Evolutionary conservation across 2,113 vertebrate genomes (phyloP).

Genomic region (Oceanites oceanicus): DNA sequence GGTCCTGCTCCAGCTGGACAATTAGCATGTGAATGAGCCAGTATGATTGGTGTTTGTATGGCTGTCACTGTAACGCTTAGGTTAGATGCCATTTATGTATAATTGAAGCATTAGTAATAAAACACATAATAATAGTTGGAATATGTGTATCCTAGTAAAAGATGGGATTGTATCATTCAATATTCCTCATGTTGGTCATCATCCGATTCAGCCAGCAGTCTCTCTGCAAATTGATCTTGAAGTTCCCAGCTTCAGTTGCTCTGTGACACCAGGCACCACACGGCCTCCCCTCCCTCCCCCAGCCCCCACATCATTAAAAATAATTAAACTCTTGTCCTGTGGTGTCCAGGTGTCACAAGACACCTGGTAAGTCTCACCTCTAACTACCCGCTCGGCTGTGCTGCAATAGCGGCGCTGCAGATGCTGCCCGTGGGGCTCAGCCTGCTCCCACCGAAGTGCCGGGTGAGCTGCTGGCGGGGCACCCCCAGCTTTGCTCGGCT

Average conservation of each 20-base stretch:
- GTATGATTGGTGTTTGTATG: accelerated
- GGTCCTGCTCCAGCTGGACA: background rate
- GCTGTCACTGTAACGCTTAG: background rate
- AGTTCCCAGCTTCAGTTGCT: background rate
- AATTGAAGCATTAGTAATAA: background rate
- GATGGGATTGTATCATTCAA: accelerated
- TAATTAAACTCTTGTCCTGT: background rate
- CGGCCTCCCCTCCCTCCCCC: background rate
- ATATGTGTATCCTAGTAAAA: background rate
- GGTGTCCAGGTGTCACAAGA: conserved; percentile 39
- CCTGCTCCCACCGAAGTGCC: accelerated
- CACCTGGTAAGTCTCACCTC: conserved; percentile 52
- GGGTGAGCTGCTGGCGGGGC: accelerated
- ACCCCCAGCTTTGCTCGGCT: background rate
- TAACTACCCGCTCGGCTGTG: background rate
- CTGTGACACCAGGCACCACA: background rate
- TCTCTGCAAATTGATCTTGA: background rate
- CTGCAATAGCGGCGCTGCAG: background rate
- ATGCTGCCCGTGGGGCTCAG: background rate
- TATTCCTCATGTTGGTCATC: background rate
- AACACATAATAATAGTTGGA: background rate
- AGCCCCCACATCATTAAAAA: conserved; percentile 27
- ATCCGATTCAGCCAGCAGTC: background rate
- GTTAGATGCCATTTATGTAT: background rate
- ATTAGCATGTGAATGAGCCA: background rate